Percentiles rank a stretch among this genome's conserved stretches.
These are phyloP conservation scores for Cotesia congregata DNA, from an alignment of 2,888 invertebrate species.

Conservation along the genomic window DNA sequence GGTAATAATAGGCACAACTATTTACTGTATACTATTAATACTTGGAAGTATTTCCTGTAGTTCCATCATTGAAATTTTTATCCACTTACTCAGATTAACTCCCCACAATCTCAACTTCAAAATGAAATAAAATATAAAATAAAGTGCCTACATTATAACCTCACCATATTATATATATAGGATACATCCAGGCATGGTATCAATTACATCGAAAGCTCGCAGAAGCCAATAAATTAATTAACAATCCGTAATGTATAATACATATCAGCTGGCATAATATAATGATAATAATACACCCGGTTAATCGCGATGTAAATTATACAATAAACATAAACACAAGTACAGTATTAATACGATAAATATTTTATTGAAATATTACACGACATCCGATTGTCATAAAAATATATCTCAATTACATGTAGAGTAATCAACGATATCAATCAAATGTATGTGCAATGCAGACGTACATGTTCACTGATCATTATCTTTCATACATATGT, in stretches of 20 bases:
- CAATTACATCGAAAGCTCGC: too few relatives aligned
- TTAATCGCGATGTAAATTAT: background rate
- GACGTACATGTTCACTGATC: conserved; percentile 18
- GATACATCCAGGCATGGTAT: background rate
- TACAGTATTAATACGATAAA: background rate
- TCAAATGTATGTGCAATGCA: conserved; percentile 16
- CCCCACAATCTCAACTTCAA: too few relatives aligned
- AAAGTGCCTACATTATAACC: background rate
- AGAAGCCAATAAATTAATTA: background rate
- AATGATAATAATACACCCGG: background rate
- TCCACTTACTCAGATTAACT: background rate
- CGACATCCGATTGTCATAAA: conserved; percentile 16
- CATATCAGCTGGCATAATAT: too few relatives aligned
- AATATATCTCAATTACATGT: conserved; percentile 35
- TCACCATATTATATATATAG: background rate
- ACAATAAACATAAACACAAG: background rate
- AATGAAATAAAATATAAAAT: too few relatives aligned
- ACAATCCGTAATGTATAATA: background rate
- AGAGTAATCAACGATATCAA: conserved; percentile 34
- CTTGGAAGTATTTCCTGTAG: background rate
- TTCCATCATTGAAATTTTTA: background rate
- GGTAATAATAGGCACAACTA: too few relatives aligned
- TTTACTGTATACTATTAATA: too few relatives aligned
- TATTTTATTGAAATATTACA: conserved; percentile 4
- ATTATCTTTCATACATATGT: conserved; percentile 22